These are phyloP conservation scores for Pterophyllum scalare DNA, from an alignment of 2,113 vertebrate species.

Conservation along the genomic window DNA sequence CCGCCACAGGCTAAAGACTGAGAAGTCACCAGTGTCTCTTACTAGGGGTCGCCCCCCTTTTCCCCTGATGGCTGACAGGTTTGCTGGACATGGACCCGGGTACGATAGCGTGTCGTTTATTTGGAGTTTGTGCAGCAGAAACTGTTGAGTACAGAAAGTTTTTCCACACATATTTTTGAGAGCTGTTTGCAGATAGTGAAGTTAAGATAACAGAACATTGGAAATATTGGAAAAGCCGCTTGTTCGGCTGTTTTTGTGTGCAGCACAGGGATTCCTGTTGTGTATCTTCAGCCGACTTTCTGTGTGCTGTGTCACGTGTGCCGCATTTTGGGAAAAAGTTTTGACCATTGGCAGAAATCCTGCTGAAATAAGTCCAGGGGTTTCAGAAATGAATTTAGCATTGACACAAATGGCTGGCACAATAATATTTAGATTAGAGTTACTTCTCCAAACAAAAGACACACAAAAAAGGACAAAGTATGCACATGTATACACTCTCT, in stretches of 20 bases:
- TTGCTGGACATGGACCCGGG: not conserved
- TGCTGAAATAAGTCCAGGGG: not conserved
- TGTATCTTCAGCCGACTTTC: not conserved
- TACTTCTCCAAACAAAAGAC: not conserved
- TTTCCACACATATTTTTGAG: not conserved
- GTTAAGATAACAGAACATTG: not conserved
- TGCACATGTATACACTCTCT: not conserved
- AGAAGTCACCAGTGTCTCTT: not conserved
- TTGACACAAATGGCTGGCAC: not conserved
- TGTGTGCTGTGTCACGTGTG: accelerated
- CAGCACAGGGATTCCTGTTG: not conserved
- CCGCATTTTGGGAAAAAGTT: not conserved
- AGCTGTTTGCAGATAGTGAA: not conserved
- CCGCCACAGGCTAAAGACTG: not conserved
- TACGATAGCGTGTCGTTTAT: not conserved
- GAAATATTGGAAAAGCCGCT: not conserved
- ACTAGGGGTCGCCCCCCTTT: not conserved
- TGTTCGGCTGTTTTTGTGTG: not conserved
- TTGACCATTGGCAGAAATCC: not conserved
- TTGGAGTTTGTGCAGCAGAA: not conserved
- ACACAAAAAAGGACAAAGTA: too few species aligned
- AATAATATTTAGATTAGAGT: not conserved
- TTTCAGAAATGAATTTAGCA: not conserved
- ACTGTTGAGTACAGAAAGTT: not conserved
- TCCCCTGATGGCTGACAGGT: not conserved